A percentile compares a stretch with the other conserved stretches of the same genome.
Evolutionary conservation across 1,140 invertebrate species (phyloP).

Genomic region (Pseudomyrmex gracilis): DNA sequence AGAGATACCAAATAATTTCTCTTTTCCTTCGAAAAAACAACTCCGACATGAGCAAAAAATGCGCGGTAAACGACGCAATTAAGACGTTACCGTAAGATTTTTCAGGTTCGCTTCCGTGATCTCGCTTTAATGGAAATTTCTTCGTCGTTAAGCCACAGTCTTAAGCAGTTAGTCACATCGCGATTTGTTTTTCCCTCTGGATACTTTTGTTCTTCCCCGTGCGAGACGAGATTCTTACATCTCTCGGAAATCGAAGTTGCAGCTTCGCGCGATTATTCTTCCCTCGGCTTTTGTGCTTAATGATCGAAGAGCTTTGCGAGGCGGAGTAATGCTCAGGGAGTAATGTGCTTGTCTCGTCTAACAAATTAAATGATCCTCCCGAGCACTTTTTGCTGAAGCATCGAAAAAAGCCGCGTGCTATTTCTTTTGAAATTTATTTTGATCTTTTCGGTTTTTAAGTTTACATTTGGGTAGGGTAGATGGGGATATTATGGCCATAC

Average conservation of each 20-base stretch:
- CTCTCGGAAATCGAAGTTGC: slow-evolving; percentile 33
- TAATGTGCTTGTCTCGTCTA: slow-evolving; percentile 47
- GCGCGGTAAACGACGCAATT: slow-evolving; percentile 32
- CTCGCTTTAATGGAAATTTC: slow-evolving; percentile 30
- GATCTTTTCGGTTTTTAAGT: slow-evolving; percentile 12
- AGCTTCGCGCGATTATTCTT: slow-evolving; percentile 37
- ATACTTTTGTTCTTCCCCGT: background rate
- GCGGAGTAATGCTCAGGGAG: slow-evolving; percentile 37
- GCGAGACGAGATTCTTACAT: background rate
- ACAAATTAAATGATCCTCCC: slow-evolving; percentile 52
- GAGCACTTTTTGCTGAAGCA: slow-evolving; percentile 39
- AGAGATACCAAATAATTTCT: too few species aligned
- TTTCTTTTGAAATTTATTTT: background rate
- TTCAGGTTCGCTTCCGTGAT: slow-evolving; percentile 17
- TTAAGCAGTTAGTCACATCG: slow-evolving; percentile 2
- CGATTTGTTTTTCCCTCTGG: background rate
- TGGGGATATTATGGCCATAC: too few species aligned
- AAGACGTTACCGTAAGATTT: slow-evolving; percentile 24
- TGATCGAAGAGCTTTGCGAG: slow-evolving; percentile 55
- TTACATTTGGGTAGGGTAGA: too few species aligned
- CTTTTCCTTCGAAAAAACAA: background rate
- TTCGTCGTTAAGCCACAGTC: slow-evolving; percentile 1
- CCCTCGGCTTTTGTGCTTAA: slow-evolving; percentile 64
- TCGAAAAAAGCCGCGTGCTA: background rate
- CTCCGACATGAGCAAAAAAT: background rate